Base-by-base conservation (phyloP, 2,888 invertebrate genomes). In the Blomia tropicalis region DNA sequence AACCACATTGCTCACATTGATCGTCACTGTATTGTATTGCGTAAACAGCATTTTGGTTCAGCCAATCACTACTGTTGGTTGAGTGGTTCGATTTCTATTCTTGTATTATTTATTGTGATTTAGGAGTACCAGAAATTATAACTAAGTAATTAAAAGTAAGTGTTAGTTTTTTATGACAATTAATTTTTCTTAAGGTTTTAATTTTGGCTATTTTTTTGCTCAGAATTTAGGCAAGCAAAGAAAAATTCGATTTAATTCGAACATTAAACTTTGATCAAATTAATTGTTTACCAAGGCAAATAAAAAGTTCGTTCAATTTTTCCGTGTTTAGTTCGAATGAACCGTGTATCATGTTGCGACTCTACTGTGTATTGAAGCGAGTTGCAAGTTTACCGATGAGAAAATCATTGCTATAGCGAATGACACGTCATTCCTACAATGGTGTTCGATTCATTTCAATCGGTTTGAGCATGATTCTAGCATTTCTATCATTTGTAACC, bases 361-460 rank as follows among this genome's bases (percentile, higher is more conserved):
- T 95, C 0, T 92, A 92, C 72, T 92, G 92, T 75, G 91, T 93
- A 0, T 77, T 95, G 0, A 80, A 90, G 69, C 91, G 90, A 53
- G 89, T 93, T 63, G 92, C 91, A 0, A 92, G 81, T 86, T 87
- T 71, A 86, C 86, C 71, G 93, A 93, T 71, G 91, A 93, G 68
- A 93, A 95, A 78, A 83, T 90, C 25, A 80, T 81, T 62, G 79
- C 84, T 56, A 78, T 81, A 93, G 14, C 82, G 86, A 70, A 76
- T 95, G 51, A 80, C 89, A 1, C 84, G 85, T 23, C 85, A 88
- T 0, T 87, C 87, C n/a, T 84, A 87, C 25, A 87, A 90, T 31
- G 93, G 93, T 11, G 88, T 90, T 5, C 77, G 91, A 71, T 92
- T 93, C 74, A 89, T 92, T 0, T 89, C 91, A 0, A 79, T 93